Conservation (phyloP, 2,888 invertebrate genomes). For the Callosobruchus maculatus region DNA sequence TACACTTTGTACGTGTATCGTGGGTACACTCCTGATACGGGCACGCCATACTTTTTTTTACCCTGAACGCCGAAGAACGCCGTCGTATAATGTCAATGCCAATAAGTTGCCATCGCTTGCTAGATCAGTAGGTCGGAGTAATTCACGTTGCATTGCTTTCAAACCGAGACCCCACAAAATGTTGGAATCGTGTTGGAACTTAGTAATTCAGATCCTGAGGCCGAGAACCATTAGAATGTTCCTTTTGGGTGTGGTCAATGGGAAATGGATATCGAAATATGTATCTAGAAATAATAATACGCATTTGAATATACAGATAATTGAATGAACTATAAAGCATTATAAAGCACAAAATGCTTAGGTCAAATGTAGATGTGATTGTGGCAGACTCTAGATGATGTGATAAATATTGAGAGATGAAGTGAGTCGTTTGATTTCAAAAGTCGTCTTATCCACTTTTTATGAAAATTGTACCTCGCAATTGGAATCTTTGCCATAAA, state of each 20-base stretch:
- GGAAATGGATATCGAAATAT: not conserved
- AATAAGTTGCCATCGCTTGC: not conserved
- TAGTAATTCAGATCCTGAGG: not conserved
- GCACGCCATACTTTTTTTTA: not conserved
- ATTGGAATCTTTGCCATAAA: too few species aligned
- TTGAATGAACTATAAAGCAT: not conserved
- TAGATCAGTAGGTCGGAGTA: not conserved
- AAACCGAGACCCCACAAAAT: not conserved
- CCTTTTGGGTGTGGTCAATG: not conserved
- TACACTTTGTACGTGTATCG: not conserved
- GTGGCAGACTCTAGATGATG: too few species aligned
- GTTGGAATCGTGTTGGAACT: not conserved
- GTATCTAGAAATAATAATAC: not conserved
- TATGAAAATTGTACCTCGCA: too few species aligned
- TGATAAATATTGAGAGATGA: too few species aligned
- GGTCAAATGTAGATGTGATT: too few species aligned
- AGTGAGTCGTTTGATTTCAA: too few species aligned
- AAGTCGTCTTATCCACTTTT: too few species aligned
- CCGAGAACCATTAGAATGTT: not conserved
- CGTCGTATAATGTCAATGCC: not conserved
- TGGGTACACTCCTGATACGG: not conserved
- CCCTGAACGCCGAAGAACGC: not conserved
- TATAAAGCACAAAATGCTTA: too few species aligned
- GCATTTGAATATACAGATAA: not conserved
- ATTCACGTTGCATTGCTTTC: not conserved